Evolutionary conservation across 2,888 invertebrate genomes (phyloP).

Genomic region (Eilema sororculum): DNA sequence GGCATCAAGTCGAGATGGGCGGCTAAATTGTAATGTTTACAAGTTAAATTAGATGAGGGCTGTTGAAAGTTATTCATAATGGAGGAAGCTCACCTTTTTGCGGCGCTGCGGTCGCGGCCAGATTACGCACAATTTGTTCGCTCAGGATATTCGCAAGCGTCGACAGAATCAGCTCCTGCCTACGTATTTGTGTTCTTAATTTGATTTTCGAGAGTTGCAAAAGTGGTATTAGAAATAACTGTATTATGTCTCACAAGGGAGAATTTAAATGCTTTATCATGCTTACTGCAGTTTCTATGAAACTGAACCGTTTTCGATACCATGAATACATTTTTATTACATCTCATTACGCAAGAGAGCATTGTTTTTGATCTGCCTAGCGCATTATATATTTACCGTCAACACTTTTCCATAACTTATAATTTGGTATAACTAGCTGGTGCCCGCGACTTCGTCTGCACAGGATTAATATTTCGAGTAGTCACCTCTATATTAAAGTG

Average conservation of each 20-base stretch:
- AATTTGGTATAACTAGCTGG: no score
- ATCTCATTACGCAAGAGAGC: no score
- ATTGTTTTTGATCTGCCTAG: no score
- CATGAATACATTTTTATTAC: no score
- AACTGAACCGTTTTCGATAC: no score
- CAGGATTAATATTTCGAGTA: no score
- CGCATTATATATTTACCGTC: no score
- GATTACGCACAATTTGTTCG: constrained; percentile 76
- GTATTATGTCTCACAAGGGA: constrained; percentile 23
- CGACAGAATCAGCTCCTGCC: constrained; percentile 29
- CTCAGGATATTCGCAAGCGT: constrained; percentile 39
- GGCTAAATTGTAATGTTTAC: constrained; percentile 83
- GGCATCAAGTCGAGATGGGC: constrained; percentile 78
- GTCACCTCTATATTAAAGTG: no score
- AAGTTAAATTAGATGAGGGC: constrained; percentile 83
- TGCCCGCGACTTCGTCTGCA: no score
- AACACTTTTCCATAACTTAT: no score
- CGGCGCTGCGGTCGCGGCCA: constrained; percentile 59
- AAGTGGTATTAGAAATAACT: constrained; percentile 56
- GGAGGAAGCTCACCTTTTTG: constrained; percentile 73
- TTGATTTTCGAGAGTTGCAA: constrained; percentile 56
- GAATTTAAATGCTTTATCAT: not conserved
- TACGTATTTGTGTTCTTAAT: constrained; percentile 61
- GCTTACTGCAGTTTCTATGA: not conserved
- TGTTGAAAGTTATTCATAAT: constrained; percentile 78